These are phyloP conservation scores for Corythaeola cristata DNA, from an alignment of 2,113 vertebrate genomes.

Conservation along the genomic window DNA sequence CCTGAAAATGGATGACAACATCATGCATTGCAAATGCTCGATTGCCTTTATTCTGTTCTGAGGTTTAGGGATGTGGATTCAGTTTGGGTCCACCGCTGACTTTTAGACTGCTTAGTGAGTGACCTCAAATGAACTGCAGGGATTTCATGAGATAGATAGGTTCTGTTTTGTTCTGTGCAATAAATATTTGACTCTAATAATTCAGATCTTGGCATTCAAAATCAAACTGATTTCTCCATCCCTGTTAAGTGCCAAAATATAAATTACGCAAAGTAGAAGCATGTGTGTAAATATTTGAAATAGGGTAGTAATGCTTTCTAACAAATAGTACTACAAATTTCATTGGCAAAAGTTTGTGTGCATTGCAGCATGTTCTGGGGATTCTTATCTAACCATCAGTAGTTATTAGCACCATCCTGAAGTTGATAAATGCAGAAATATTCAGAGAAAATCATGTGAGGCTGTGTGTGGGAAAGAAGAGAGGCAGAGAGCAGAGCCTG, in stretches of 20 bases:
- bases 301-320: background rate
- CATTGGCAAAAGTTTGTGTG: background rate
- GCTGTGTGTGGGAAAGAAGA: background rate
- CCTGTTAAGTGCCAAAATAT: background rate
- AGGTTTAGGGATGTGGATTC: background rate
- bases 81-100: background rate
- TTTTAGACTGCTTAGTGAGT: background rate
- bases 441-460: background rate
- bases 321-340: background rate
- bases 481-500: background rate
- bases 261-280: background rate
- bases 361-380: background rate
- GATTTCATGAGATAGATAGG: background rate
- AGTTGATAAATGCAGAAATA: background rate
- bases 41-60: background rate
- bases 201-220: background rate
- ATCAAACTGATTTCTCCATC: background rate
- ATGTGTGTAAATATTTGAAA: conserved; percentile 34
- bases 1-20: background rate
- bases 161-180: background rate
- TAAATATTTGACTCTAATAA: background rate
- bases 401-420: background rate
- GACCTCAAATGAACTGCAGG: conserved; percentile 3
- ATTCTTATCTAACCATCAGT: background rate
- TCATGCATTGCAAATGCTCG: background rate